phyloP scores from a whole-genome alignment of 2,113 vertebrate species.

The Pogonocichla stellata region DNA sequence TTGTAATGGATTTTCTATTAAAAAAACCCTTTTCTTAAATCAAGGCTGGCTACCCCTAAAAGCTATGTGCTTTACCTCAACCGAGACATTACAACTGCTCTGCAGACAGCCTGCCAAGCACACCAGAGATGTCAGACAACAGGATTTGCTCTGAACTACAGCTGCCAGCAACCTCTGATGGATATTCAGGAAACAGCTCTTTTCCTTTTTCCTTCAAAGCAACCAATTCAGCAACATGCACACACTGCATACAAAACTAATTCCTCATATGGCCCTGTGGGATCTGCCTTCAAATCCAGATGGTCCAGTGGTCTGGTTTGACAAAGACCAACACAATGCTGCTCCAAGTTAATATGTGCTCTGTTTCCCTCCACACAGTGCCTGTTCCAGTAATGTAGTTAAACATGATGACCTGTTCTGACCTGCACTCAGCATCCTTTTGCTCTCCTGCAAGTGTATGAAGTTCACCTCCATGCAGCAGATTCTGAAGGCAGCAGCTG shows the following conservation, averaged over 20 bases:
- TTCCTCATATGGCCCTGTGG: not conserved
- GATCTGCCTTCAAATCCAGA: conserved; percentile 10
- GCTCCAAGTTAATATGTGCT: not conserved
- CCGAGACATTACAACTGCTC: not conserved
- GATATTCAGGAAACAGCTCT: not conserved
- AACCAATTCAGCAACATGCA: not conserved
- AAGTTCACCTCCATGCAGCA: not conserved
- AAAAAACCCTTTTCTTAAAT: not conserved
- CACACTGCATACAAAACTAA: not conserved
- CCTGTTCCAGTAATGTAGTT: not conserved
- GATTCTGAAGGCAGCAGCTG: not conserved
- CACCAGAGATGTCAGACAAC: not conserved
- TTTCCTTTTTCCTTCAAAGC: not conserved
- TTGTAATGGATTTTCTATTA: conserved; percentile 8
- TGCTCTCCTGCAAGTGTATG: not conserved
- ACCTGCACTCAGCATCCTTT: not conserved
- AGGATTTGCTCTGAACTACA: not conserved
- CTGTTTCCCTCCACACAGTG: not conserved
- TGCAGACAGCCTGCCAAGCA: not conserved
- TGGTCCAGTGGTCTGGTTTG: not conserved
- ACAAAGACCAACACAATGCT: not conserved
- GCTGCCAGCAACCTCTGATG: not conserved
- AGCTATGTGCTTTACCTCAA: not conserved
- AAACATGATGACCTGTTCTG: not conserved
- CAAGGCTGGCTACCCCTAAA: not conserved